Percentiles rank a stretch among this genome's conserved stretches.
Conservation (phyloP, 2,113 vertebrate genomes). For the Gobio gobio region DNA sequence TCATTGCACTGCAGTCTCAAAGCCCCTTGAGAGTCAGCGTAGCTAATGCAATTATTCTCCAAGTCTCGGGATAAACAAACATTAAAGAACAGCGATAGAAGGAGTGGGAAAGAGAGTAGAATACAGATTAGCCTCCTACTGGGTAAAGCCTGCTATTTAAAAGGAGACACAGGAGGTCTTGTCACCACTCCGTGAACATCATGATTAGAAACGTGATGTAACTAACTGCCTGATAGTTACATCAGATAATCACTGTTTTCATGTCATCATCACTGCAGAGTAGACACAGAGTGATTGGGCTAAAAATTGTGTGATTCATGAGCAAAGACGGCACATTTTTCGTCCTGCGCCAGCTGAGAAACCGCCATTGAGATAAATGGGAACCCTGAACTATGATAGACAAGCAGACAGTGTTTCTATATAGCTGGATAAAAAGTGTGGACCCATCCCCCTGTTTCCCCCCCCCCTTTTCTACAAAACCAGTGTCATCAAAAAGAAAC, state of each 20-base stretch:
- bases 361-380: not conserved
- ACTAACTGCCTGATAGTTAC: not conserved
- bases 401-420: not conserved
- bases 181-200: constrained; percentile 10
- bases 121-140: constrained; percentile 30
- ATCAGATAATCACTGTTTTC: not conserved
- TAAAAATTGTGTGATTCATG: not conserved
- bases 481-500: not conserved
- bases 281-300: not conserved
- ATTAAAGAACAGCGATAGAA: constrained; percentile 34
- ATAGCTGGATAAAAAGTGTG: not conserved
- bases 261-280: not conserved
- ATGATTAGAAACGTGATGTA: not conserved
- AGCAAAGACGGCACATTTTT: not conserved
- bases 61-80: constrained; percentile 33
- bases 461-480: not conserved
- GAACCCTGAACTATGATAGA: not conserved
- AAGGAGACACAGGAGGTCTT: not conserved
- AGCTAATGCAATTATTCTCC: constrained; percentile 43
- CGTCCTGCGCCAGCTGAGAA: not conserved
- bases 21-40: constrained; percentile 15
- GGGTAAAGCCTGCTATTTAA: constrained; percentile 6
- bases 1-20: not conserved
- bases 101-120: not conserved
- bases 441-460: not conserved